These are phyloP conservation scores for Actinia equina DNA, from an alignment of 64 coral and sea anemone species.

Conservation along the genomic window DNA sequence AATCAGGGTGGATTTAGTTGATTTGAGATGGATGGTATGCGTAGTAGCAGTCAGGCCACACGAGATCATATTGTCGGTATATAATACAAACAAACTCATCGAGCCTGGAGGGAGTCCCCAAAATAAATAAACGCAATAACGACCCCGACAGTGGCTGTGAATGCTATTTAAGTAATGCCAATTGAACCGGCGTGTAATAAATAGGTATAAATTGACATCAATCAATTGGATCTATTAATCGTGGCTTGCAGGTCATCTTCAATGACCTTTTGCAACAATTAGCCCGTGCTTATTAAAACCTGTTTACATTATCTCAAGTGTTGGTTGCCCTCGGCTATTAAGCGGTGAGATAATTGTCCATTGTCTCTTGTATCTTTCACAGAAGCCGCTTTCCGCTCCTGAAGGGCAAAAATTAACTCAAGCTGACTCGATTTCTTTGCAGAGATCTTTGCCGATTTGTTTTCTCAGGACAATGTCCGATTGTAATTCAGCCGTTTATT, in stretches of 20 bases:
- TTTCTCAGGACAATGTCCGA: constrained; percentile 5
- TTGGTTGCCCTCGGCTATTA: constrained; percentile 50
- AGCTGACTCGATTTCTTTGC: constrained; percentile 4
- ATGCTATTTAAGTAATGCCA: constrained; percentile 60
- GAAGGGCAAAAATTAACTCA: constrained; percentile 5
- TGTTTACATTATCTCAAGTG: constrained; percentile 84
- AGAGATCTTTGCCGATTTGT: neutral
- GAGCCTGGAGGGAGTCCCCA: neutral
- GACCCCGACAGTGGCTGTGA: constrained; percentile 51
- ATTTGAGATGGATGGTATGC: neutral
- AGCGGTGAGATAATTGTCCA: constrained; percentile 70
- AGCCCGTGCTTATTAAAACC: constrained; percentile 52
- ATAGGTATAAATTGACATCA: constrained; percentile 98
- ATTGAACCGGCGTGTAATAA: constrained; percentile 82
- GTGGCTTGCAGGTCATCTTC: constrained; percentile 53
- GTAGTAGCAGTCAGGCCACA: neutral
- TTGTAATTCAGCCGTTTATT: neutral
- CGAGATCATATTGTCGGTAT: neutral
- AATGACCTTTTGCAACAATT: constrained; percentile 94
- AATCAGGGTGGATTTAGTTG: neutral
- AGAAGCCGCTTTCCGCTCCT: constrained; percentile 26
- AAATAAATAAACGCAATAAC: constrained; percentile 44
- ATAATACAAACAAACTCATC: constrained; percentile 5
- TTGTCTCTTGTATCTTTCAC: constrained; percentile 33
- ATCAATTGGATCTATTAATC: constrained; percentile 99